Evolutionary conservation across 2,888 invertebrate species (phyloP).

Genomic region (Eueremaeus valkanovi): DNA sequence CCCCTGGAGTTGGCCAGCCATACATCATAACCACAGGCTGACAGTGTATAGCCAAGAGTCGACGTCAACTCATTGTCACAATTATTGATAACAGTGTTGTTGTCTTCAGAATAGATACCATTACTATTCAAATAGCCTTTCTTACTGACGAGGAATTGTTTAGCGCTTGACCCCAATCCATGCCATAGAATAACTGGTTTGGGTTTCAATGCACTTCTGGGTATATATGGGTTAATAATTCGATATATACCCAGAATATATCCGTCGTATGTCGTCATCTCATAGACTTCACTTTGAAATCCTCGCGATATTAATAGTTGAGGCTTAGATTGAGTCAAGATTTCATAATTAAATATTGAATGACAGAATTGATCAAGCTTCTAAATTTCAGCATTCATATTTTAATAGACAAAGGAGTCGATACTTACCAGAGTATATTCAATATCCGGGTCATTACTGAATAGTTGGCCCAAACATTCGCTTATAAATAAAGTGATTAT

Average conservation of each 20-base stretch:
- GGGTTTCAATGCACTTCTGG: neutral
- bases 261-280: slow-evolving; percentile 29
- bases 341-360: no score
- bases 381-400: no score
- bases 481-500: no score
- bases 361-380: no score
- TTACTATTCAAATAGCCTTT: neutral
- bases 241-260: slow-evolving; percentile 17
- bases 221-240: slow-evolving; percentile 23
- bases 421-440: no score
- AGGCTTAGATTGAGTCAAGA: neutral
- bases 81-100: neutral
- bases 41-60: slow-evolving; percentile 44
- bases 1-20: slow-evolving; percentile 57
- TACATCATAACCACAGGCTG: slow-evolving; percentile 53
- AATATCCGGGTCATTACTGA: no score
- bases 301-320: slow-evolving; percentile 28
- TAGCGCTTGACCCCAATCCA: neutral
- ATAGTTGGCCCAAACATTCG: no score
- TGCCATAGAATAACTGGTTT: slow-evolving; percentile 22
- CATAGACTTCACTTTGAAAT: slow-evolving; percentile 18
- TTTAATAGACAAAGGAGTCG: no score
- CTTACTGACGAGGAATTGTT: neutral
- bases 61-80: neutral
- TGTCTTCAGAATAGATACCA: neutral